Evolutionary conservation across 2,888 invertebrate species (phyloP).

Genomic region (Apoderus coryli): DNA sequence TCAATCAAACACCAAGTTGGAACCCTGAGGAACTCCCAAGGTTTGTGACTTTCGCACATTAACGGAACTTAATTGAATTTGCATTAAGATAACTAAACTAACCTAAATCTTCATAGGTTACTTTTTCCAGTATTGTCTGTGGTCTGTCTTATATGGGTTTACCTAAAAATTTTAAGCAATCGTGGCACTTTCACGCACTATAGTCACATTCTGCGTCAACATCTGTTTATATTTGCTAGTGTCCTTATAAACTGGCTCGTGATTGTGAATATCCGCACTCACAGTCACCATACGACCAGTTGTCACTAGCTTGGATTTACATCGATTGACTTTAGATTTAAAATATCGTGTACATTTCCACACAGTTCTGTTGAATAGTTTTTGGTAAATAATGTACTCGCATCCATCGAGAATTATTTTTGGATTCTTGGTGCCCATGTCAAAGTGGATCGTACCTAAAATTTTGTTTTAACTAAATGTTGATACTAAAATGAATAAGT

Average conservation of each 20-base stretch:
- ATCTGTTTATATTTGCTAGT: constrained; percentile 15
- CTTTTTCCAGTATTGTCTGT: too few species aligned
- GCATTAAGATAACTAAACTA: too few species aligned
- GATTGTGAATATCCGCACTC: constrained; percentile 16
- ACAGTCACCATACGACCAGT: constrained; percentile 14
- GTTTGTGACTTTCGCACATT: too few species aligned
- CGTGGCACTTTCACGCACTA: constrained; percentile 16
- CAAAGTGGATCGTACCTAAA: constrained; percentile 17
- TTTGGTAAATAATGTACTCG: constrained; percentile 14
- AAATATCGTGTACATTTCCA: constrained; percentile 17
- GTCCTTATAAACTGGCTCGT: constrained; percentile 11
- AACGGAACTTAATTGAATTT: too few species aligned
- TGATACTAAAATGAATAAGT: too few species aligned
- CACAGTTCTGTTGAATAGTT: constrained; percentile 14
- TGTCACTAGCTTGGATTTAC: constrained; percentile 17
- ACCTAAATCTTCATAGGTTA: too few species aligned
- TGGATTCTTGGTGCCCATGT: constrained; percentile 17
- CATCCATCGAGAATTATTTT: constrained; percentile 16
- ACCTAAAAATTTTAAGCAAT: too few species aligned
- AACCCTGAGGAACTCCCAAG: too few species aligned
- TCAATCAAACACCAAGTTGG: too few species aligned
- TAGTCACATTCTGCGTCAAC: constrained; percentile 21
- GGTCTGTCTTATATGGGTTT: too few species aligned
- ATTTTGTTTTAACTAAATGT: too few species aligned
- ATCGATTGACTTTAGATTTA: constrained; percentile 13